Evolutionary conservation across 2,113 vertebrate species (phyloP), one percentile per base, ranked within the genome.

Genomic region (Morone saxatilis): DNA sequence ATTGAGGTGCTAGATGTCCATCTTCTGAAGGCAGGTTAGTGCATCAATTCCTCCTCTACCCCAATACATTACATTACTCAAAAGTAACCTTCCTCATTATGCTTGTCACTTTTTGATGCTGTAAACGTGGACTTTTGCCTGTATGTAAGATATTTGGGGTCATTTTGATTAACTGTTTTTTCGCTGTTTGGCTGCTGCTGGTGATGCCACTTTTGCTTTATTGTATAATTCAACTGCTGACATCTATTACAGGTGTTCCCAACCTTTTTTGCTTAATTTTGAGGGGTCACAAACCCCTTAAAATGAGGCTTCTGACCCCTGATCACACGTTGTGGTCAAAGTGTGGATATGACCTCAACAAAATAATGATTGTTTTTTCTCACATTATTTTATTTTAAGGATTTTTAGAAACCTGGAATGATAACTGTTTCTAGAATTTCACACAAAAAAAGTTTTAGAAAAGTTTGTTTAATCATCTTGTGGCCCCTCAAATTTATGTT

Each of bases 1-100:
- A 87, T 85, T 89, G 86, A 89, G 89, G 93, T 87, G 92, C 93
- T 94, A 80, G 87, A 94, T 92, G 94, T 90, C 86, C 86, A 73
- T 94, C 90, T 90, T 85, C 88, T 94, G 88, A 94, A 88, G 90
- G 83, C 94, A 96, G 95, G 95, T 95, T 79, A 94, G 95, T 87
- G 17, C 51, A 78, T 76, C 48, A 25, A 47, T 62, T 53, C 68
- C 31, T 65, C 61, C 13, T 70, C 11, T 41, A 11, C 36, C 9
- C 0, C 1, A 13, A 63, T 47, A 81, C 19, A 47, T 70, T 1
- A 14, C n/a, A n/a, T n/a, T n/a, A n/a, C 22, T 31, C 31, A 65
- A 45, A 36, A 20, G 1, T 0, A 60, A 53, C 8, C 20, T 38
- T 68, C 6, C 16, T 38, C 16, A 47, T 54, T 38, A 31, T 31